These are phyloP conservation scores for Sinopyrophorus schimmeli DNA, from an alignment of 2,888 invertebrate genomes.

Conservation along the genomic window DNA sequence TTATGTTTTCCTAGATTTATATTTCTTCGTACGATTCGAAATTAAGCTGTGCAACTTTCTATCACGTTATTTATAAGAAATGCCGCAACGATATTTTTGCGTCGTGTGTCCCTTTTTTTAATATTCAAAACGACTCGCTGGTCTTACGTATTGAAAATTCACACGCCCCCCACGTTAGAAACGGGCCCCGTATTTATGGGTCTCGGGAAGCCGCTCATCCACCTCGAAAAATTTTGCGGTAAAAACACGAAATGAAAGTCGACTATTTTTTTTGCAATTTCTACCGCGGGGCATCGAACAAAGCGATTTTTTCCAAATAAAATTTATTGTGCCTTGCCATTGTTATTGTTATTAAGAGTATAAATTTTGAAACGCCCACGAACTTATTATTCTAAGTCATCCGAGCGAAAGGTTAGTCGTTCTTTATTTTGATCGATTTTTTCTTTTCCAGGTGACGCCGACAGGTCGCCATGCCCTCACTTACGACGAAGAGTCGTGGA, in stretches of 20 bases:
- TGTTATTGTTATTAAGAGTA: slow-evolving; percentile 11
- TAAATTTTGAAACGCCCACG: slow-evolving; percentile 14
- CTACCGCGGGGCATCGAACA: too few species aligned
- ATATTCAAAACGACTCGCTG: too few species aligned
- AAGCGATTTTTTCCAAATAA: too few species aligned
- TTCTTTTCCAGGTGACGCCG: slow-evolving; percentile 52
- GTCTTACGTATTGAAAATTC: slow-evolving; percentile 5
- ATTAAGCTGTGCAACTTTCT: slow-evolving; percentile 10
- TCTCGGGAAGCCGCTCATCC: too few species aligned
- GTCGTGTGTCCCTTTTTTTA: too few species aligned
- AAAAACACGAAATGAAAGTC: too few species aligned
- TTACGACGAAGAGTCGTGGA: slow-evolving; percentile 55
- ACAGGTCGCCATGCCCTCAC: slow-evolving; percentile 49
- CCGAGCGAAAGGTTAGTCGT: slow-evolving; percentile 13
- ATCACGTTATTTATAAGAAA: slow-evolving; percentile 10
- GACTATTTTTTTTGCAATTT: too few species aligned
- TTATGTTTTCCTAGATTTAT: too few species aligned
- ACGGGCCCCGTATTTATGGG: too few species aligned
- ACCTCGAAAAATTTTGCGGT: too few species aligned
- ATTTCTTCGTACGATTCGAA: too few species aligned
- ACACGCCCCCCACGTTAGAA: too few species aligned
- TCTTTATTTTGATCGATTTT: slow-evolving; percentile 1
- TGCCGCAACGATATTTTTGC: slow-evolving; percentile 7
- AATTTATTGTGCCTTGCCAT: slow-evolving; percentile 20
- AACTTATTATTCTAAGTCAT: slow-evolving; percentile 8